A percentile compares a stretch with the other conserved stretches of the same genome.
phyloP scores from a whole-genome alignment of 2,113 vertebrate genomes.

The Tricholaema leucomelas region DNA sequence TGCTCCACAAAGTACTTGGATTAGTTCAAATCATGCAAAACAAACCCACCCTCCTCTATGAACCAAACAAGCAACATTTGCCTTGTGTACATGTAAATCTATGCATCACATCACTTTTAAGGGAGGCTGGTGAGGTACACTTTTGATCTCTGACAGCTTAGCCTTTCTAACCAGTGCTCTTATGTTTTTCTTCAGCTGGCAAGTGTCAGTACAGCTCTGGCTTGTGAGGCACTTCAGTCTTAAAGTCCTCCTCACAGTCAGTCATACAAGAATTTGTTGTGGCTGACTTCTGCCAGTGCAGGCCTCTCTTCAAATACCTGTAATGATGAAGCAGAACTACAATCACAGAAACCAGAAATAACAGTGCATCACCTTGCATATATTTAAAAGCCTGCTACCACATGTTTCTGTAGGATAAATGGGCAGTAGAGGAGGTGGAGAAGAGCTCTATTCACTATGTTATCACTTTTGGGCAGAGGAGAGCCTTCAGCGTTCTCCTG shows the following conservation, averaged over 20 bases:
- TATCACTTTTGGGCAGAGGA: background rate
- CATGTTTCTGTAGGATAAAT: background rate
- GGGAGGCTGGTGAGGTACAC: background rate
- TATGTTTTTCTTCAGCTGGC: background rate
- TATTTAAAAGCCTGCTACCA: background rate
- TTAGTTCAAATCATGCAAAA: slow-evolving; percentile 7
- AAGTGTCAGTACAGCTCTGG: background rate
- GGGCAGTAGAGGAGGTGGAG: background rate
- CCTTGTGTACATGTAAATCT: background rate
- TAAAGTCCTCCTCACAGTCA: background rate
- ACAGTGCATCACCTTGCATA: background rate
- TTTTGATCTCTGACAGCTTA: background rate
- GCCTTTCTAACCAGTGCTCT: background rate
- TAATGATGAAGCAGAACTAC: background rate
- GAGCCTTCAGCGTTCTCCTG: background rate
- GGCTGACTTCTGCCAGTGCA: background rate
- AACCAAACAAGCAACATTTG: background rate
- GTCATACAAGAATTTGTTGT: background rate
- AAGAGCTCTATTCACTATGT: background rate
- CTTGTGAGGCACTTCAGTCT: background rate
- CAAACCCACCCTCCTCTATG: background rate
- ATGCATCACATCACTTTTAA: background rate
- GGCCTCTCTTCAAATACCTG: background rate
- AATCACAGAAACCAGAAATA: background rate
- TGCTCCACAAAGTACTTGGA: background rate